Conservation (phyloP, 30 jellyfish, hydroid and myxozoan genomes). For the Aurelia aurita region DNA sequence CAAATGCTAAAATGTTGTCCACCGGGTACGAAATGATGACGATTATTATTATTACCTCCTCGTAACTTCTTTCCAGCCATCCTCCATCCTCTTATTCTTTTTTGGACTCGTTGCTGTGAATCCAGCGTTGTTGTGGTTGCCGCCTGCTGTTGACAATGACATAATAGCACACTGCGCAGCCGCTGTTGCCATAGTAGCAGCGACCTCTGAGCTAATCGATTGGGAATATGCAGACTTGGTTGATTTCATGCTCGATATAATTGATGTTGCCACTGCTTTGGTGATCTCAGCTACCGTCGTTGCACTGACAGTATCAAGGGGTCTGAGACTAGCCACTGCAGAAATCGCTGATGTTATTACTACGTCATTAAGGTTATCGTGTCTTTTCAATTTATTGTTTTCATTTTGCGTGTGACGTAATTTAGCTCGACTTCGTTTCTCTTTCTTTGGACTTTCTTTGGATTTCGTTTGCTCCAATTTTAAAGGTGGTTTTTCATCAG, state of each 20-base stretch:
- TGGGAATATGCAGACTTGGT: slow-evolving; percentile 41
- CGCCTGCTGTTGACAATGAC: slow-evolving; percentile 67
- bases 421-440: slow-evolving; percentile 27
- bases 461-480: background rate
- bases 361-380: slow-evolving; percentile 50
- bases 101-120: slow-evolving; percentile 79
- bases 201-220: slow-evolving; percentile 89
- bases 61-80: slow-evolving; percentile 98
- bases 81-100: slow-evolving; percentile 86
- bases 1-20: too few relatives aligned
- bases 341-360: slow-evolving; percentile 93
- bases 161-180: slow-evolving; percentile 97
- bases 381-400: background rate
- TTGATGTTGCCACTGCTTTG: slow-evolving; percentile 95
- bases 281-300: slow-evolving; percentile 97
- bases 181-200: slow-evolving; percentile 98
- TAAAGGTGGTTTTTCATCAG: slow-evolving; percentile 59
- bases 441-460: slow-evolving; percentile 19
- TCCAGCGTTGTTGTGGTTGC: slow-evolving; percentile 7
- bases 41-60: slow-evolving; percentile 68
- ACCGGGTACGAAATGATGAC: too few relatives aligned
- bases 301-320: slow-evolving; percentile 88
- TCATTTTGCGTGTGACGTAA: slow-evolving; percentile 16
- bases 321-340: slow-evolving; percentile 84
- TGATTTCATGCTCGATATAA: slow-evolving; percentile 75